phyloP scores from a whole-genome alignment of 2,113 vertebrate species.

The Cryptotis parvus region DNA sequence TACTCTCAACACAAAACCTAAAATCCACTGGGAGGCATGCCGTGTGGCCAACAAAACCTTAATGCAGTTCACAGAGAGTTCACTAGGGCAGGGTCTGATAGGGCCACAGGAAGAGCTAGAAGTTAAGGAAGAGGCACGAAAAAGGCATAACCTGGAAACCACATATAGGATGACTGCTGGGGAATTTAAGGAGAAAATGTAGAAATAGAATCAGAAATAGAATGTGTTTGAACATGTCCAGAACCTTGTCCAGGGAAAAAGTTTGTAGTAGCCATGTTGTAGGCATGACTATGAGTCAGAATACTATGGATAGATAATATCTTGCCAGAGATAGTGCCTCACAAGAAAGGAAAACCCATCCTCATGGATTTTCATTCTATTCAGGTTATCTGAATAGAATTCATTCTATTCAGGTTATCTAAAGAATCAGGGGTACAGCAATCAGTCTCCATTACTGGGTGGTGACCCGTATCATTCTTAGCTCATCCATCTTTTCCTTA shows the following conservation, averaged over 20 bases:
- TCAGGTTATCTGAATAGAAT: no score
- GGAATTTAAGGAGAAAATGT: neutral
- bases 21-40: neutral
- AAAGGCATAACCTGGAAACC: neutral
- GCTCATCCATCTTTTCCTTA: conserved; percentile 22
- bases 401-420: neutral
- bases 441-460: neutral
- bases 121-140: neutral
- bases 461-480: neutral
- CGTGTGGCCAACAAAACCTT: neutral
- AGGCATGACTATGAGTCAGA: neutral
- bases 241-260: neutral
- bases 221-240: neutral
- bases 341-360: neutral
- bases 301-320: fast-evolving
- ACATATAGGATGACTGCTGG: no score
- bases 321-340: neutral
- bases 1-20: neutral
- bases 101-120: neutral
- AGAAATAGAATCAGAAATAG: neutral
- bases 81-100: neutral
- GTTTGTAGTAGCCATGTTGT: neutral
- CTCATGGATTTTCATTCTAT: no score
- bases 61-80: neutral
- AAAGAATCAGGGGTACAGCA: fast-evolving